phyloP scores from a whole-genome alignment of 2,797 vertebrate species.

The Girardinus metallicus region DNA sequence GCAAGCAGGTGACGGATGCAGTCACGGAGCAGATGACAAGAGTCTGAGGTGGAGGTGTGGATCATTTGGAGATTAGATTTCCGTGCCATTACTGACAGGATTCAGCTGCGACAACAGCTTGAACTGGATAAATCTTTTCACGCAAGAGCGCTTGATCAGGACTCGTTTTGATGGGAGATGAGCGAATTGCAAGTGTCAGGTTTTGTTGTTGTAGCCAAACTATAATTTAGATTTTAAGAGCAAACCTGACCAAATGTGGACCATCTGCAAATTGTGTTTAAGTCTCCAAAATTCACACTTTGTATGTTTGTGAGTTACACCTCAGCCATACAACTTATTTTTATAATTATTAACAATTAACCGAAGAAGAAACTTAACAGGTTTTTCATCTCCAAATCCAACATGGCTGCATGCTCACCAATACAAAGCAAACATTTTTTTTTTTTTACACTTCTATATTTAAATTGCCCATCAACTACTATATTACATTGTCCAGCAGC shows the following conservation, averaged over 20 bases:
- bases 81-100: slow-evolving; percentile 21
- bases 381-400: no score
- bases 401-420: no score
- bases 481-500: neutral
- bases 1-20: slow-evolving; percentile 22
- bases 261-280: neutral
- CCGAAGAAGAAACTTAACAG: no score
- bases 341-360: no score
- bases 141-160: slow-evolving; percentile 11
- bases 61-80: slow-evolving; percentile 34
- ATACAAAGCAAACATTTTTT: no score
- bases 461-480: neutral
- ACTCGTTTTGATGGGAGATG: neutral
- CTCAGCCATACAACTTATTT: neutral
- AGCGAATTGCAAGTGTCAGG: neutral
- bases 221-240: neutral
- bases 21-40: slow-evolving; percentile 14
- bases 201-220: neutral
- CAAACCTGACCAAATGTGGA: neutral
- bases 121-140: slow-evolving; percentile 21
- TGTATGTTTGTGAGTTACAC: neutral
- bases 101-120: slow-evolving; percentile 15
- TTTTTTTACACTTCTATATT: neutral
- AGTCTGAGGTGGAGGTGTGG: slow-evolving; percentile 20
- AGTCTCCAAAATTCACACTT: neutral